Conservation (phyloP, 1,140 invertebrate species). For the Carposina sasakii region DNA sequence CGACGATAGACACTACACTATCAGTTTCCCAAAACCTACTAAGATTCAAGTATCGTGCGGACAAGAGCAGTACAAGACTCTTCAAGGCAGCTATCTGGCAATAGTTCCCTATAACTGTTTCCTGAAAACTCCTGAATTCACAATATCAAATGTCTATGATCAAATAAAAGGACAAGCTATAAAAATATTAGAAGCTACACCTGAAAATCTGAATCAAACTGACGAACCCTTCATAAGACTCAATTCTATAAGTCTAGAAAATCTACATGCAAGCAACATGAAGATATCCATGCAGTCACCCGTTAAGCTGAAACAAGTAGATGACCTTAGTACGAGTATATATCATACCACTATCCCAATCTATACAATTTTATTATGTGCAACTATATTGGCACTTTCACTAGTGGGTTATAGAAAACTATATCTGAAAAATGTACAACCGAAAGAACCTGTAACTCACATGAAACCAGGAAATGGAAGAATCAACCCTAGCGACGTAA, state of each 20-base stretch:
- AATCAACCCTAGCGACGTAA: no score
- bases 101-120: conserved; percentile 13
- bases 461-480: no score
- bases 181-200: neutral
- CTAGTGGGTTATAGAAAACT: no score
- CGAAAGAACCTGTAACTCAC: no score
- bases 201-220: neutral
- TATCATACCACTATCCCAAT: neutral
- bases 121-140: conserved; percentile 14
- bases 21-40: conserved; percentile 11
- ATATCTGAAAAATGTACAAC: no score
- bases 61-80: conserved; percentile 10
- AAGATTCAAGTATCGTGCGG: conserved; percentile 10
- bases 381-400: no score
- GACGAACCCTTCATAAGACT: neutral
- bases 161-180: neutral
- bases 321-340: neutral
- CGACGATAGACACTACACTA: conserved; percentile 12
- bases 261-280: neutral
- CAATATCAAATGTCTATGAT: conserved; percentile 10
- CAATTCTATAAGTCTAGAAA: neutral
- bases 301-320: neutral
- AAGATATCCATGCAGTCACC: neutral
- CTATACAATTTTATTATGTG: neutral
- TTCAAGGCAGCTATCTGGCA: conserved; percentile 16